Base-by-base conservation (phyloP, 2,888 invertebrate species). In the Drosophila macrospina region DNA sequence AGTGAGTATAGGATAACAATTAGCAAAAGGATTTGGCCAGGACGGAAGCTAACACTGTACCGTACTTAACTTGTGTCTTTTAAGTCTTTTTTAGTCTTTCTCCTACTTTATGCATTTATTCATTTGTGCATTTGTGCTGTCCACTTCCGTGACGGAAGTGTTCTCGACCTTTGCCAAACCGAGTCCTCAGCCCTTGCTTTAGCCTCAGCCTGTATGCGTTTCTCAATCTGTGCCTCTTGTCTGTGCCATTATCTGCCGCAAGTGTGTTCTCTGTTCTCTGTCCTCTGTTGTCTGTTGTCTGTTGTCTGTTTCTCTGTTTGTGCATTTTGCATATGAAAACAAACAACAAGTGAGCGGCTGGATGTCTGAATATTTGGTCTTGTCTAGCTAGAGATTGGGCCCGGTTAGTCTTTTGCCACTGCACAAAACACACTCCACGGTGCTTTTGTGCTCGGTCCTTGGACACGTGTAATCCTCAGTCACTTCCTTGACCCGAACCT, bases 41-140 rank as follows among this genome's bases (percentile, higher is more conserved):
- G 69, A 86, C 88, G 88, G 83, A 88, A 83, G 86, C 88, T 82
- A 71, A 60, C 60, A 37, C 47, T 44, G 60, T 42, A 66, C 69
- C 57, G 68, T 82, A 87, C 88, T 88, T 88, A 83, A 82, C 88
- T 86, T 83, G 86, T 88, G 80, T 83, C 80, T 86, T 69, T 76
- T 65, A 62, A 39, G 41, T 64, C 50, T 50, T 60, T 52, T 57
- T 45, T 50, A 26, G 34, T 44, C 20, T 39, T 32, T 26, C 39
- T 32, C 20, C 15, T 54, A 36, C 20, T 13, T 28, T 28, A 6
- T 6, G 28, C 6, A 20, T 28, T 28, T 28, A 7, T 28, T 6
- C 8, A 20, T 20, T 20, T 20, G 20, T 20, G 20, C 24, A 30
- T 34, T 67, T 42, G 37, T 60, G 55, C 44, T 60, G 56, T 45